These are phyloP conservation scores for Cryptops parisi DNA, from an alignment of 2,888 invertebrate species.

Conservation along the genomic window DNA sequence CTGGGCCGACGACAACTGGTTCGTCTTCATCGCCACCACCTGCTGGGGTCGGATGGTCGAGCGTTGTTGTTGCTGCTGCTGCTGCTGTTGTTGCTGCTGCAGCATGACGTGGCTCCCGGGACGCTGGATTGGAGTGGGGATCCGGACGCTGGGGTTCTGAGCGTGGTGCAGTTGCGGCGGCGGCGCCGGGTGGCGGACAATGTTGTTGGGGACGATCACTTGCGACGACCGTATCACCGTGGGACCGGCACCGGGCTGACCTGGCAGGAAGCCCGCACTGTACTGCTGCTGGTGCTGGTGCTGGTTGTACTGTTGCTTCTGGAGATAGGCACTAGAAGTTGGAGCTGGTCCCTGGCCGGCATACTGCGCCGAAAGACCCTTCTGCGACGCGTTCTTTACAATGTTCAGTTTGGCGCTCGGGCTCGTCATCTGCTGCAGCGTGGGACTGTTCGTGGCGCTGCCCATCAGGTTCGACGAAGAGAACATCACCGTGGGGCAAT, in stretches of 20 bases:
- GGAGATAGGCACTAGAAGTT: constrained; percentile 1
- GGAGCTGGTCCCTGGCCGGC: constrained; percentile 2
- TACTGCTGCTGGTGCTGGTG: constrained; percentile 9
- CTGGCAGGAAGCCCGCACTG: constrained; percentile 19
- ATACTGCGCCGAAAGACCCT: background rate
- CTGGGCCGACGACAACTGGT: constrained; percentile 21
- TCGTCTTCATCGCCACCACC: constrained; percentile 22
- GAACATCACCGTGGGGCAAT: constrained; percentile 11
- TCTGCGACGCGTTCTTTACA: constrained; percentile 8
- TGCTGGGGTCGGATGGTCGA: constrained; percentile 21
- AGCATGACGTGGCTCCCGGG: constrained; percentile 17
- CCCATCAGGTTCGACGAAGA: constrained; percentile 13
- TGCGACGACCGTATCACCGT: constrained; percentile 37
- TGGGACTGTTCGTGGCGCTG: constrained; percentile 10
- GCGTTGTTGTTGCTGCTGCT: constrained; percentile 18
- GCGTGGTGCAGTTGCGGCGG: constrained; percentile 30
- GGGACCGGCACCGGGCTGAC: background rate
- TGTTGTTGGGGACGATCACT: constrained; percentile 14
- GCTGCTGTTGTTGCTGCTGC: constrained; percentile 23
- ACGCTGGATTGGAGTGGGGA: constrained; percentile 11
- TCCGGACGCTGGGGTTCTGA: constrained; percentile 18
- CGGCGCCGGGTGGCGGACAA: constrained; percentile 22
- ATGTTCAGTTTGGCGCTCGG: constrained; percentile 10
- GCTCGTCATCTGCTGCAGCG: constrained; percentile 9
- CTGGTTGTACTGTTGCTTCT: constrained; percentile 3